phyloP scores from a whole-genome alignment of 1,140 invertebrate genomes.

The fruit fly (Drosophila melanogaster) region Release_6_plus_ISO1_MT NT_037436.4:11285501-11286000 shows the following conservation, averaged over 20 bases:
- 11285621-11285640: conserved; percentile 35
- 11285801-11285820: conserved; percentile 41
- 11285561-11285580: conserved; percentile 57
- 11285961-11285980: not conserved
- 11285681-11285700: conserved; percentile 37
- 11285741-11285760: too few relatives aligned
- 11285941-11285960: not conserved
- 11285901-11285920: conserved; percentile 19
- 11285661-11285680: conserved; percentile 73
- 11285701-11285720: not conserved
- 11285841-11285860: conserved; percentile 68
- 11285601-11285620: conserved; percentile 66
- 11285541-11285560: conserved; percentile 50
- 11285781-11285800: not conserved
- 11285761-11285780: not conserved
- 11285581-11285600: conserved; percentile 70
- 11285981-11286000: not conserved
- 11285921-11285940: too few relatives aligned
- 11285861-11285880: conserved; percentile 46
- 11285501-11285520: conserved; percentile 31
- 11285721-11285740: not conserved
- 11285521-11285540: conserved; percentile 45
- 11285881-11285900: conserved; percentile 36
- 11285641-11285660: conserved; percentile 50
- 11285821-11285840: conserved; percentile 68